Conservation (phyloP, 92 coral and sea anemone genomes). For the Parazoanthus atlanticus region DNA sequence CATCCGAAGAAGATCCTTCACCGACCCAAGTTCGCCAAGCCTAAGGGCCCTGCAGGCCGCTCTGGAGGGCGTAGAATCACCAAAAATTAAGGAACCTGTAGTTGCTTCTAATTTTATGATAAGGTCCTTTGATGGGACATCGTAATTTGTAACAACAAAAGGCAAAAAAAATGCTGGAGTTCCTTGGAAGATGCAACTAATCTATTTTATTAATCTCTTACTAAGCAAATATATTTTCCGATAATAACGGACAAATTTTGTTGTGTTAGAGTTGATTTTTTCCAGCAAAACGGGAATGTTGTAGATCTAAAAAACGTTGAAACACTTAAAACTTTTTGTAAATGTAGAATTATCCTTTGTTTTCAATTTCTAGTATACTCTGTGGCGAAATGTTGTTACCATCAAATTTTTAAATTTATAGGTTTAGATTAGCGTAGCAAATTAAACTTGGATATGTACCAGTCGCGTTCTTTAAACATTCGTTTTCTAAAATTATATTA, state of each 20-base stretch:
- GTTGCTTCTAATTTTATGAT: background rate
- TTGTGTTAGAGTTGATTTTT: background rate
- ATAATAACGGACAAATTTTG: background rate
- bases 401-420: too few relatives aligned
- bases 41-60: conserved; percentile 81
- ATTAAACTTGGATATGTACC: background rate
- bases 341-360: too few relatives aligned
- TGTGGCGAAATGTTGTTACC: too few relatives aligned
- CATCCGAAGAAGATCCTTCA: conserved; percentile 91
- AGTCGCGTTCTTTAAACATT: background rate
- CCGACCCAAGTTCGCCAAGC: conserved; percentile 95
- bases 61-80: conserved; percentile 87
- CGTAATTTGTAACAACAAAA: background rate
- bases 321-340: background rate
- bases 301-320: background rate
- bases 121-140: background rate
- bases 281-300: background rate
- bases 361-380: too few relatives aligned
- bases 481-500: too few relatives aligned
- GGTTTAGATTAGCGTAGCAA: background rate
- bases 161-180: background rate
- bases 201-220: background rate
- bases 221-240: background rate
- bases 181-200: background rate
- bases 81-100: conserved; percentile 25